Percentiles rank a stretch among this genome's conserved stretches.
These are phyloP conservation scores for Bimastos eiseni DNA, from an alignment of 2,888 invertebrate species.

Conservation along the genomic window DNA sequence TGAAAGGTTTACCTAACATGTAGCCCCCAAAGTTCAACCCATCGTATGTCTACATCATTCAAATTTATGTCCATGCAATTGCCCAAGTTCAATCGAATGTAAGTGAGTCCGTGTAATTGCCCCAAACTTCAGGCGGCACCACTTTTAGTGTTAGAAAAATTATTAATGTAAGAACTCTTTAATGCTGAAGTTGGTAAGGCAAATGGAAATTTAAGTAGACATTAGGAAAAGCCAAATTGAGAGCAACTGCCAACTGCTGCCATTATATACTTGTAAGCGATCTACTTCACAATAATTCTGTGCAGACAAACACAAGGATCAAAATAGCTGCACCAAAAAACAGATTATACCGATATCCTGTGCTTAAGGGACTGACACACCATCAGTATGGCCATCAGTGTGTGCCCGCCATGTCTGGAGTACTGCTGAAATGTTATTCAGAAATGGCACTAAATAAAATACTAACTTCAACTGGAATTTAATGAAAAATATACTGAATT, in stretches of 20 bases:
- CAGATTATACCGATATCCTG: not conserved
- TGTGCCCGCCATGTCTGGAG: not conserved
- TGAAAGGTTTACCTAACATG: too few species aligned
- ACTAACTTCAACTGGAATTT: not conserved
- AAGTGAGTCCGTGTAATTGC: slow-evolving; percentile 13
- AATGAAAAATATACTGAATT: not conserved
- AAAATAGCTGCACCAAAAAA: not conserved
- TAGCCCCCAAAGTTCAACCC: too few species aligned
- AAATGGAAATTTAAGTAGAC: not conserved
- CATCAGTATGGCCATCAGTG: not conserved
- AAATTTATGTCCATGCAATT: too few species aligned
- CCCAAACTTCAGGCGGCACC: not conserved
- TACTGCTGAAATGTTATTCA: not conserved
- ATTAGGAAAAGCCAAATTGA: not conserved
- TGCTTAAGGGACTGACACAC: not conserved
- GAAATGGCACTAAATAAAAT: not conserved
- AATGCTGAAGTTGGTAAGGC: not conserved
- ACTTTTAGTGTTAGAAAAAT: not conserved
- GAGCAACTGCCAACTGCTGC: not conserved
- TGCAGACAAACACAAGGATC: not conserved
- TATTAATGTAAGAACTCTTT: not conserved
- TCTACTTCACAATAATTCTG: not conserved
- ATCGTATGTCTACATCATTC: too few species aligned
- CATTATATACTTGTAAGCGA: not conserved
- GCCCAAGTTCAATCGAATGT: too few species aligned